Evolutionary conservation across 92 coral and sea anemone genomes (phyloP).

Genomic region (Porites evermanni): DNA sequence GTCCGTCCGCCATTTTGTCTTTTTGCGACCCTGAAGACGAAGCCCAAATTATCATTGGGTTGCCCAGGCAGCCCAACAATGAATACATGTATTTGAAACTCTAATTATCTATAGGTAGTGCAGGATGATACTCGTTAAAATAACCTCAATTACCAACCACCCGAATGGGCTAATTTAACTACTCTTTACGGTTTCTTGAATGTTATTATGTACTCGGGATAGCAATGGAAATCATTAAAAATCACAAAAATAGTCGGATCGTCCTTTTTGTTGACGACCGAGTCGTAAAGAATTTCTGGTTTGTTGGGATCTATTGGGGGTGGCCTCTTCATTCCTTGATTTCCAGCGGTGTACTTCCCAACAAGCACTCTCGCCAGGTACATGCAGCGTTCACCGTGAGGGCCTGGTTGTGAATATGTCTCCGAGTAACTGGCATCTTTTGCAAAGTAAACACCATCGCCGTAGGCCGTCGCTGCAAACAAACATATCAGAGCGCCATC

Average conservation of each 20-base stretch:
- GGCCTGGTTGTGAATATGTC: slow-evolving; percentile 39
- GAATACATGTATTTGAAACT: too few species aligned
- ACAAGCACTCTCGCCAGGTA: slow-evolving; percentile 83
- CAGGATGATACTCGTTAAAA: too few species aligned
- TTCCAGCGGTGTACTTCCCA: slow-evolving; percentile 69
- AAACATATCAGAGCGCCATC: too few species aligned
- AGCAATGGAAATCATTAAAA: slow-evolving; percentile 70
- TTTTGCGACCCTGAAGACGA: too few species aligned
- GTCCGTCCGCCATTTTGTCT: too few species aligned
- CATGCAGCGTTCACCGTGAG: slow-evolving; percentile 57
- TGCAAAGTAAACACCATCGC: slow-evolving; percentile 90
- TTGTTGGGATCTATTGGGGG: slow-evolving; percentile 68
- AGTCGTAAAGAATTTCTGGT: slow-evolving; percentile 71
- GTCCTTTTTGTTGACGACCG: slow-evolving; percentile 57
- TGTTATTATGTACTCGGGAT: slow-evolving; percentile 82
- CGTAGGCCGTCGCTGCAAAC: slow-evolving; percentile 55
- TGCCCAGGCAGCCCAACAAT: too few species aligned
- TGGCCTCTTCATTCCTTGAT: slow-evolving; percentile 65
- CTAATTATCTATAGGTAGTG: too few species aligned
- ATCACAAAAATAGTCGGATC: slow-evolving; percentile 67
- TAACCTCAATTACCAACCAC: too few species aligned
- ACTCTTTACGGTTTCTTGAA: slow-evolving; percentile 7
- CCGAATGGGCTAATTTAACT: too few species aligned
- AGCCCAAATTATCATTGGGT: too few species aligned
- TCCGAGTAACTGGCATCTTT: slow-evolving; percentile 64